phyloP scores from a whole-genome alignment of 2,888 invertebrate species.

The Lochmaea capreae region DNA sequence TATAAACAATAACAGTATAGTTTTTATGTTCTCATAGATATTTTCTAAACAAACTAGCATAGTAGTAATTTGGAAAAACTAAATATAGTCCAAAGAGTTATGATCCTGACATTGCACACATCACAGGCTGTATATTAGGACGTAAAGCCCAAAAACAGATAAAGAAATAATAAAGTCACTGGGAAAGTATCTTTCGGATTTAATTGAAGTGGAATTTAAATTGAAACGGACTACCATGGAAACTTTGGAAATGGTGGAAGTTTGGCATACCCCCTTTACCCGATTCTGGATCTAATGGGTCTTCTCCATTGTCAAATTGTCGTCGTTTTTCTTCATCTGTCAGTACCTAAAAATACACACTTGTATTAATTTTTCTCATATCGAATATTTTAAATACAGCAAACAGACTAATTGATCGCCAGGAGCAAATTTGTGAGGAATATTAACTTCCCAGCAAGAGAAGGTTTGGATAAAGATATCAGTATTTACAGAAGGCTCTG shows the following conservation, averaged over 20 bases:
- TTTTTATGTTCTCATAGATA: no score
- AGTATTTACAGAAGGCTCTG: no score
- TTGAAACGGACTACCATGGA: slow-evolving; percentile 88
- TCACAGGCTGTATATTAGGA: slow-evolving; percentile 11
- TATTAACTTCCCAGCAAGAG: no score
- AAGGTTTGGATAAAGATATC: no score
- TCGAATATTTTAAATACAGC: background rate
- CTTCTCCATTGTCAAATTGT: slow-evolving; percentile 94
- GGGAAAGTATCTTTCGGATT: background rate
- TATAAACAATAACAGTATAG: no score
- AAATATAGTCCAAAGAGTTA: background rate
- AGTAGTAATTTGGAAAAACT: background rate
- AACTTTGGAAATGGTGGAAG: slow-evolving; percentile 79
- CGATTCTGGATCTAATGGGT: slow-evolving; percentile 96
- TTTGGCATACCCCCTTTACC: slow-evolving; percentile 77
- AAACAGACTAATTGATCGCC: no score
- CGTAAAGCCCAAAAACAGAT: slow-evolving; percentile 5
- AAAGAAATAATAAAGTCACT: background rate
- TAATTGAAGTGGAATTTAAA: slow-evolving; percentile 98
- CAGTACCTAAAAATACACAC: slow-evolving; percentile 68
- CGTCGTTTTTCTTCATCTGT: slow-evolving; percentile 92
- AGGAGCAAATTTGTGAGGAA: no score
- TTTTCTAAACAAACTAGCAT: background rate
- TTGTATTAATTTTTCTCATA: slow-evolving; percentile 7
- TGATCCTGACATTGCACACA: slow-evolving; percentile 13